Base-by-base conservation (phyloP, 2,797 vertebrate genomes). In the Sebastes oblongus region DNA sequence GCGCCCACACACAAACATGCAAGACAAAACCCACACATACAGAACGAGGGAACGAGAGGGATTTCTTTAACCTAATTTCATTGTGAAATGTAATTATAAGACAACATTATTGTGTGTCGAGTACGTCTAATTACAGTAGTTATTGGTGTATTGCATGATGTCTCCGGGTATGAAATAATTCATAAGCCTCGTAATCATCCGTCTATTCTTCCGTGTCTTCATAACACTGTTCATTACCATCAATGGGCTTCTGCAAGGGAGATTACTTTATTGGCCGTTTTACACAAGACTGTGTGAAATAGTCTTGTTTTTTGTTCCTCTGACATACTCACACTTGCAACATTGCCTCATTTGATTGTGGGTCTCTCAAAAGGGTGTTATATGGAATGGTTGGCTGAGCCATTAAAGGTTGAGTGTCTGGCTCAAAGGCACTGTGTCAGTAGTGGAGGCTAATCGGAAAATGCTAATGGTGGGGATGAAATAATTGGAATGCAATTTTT, bases 121-220 rank as follows among this genome's bases (percentile, higher is more conserved):
- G 83, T 75, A 76, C 22, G 27, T 94, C 83, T 92, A 89, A 92
- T 94, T 94, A 86, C 74, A 60, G 60, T 84, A 79, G 85, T 92
- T 90, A 78, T 78, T 86, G 81, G 77, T 86, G 80, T 81, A 73
- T 70, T 59, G 78, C 75, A 61, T 54, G 42, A 77, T 66, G 75
- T 81, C 84, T 85, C 39, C 64, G 65, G 86, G 86, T 85, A 72
- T 84, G 54, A 89, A 85, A 89, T 83, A 82, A 89, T 86, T 75
- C 66, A 82, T 42, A 85, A 83, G 78, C 58, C 65, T 73, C 20
- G 29, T 91, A 86, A 93, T 93, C 90, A 91, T 91, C 83, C n/a
- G 77, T 78, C 78, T 82, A 74, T 89, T 93, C 77, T 89, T 86
- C 78, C 56, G 24, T 78, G 81, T 85, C 84, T 88, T 74, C 25